Evolutionary conservation across 2,797 vertebrate genomes (phyloP), one percentile per base, ranked within the genome.

Genomic region (Eulemur coronatus): DNA sequence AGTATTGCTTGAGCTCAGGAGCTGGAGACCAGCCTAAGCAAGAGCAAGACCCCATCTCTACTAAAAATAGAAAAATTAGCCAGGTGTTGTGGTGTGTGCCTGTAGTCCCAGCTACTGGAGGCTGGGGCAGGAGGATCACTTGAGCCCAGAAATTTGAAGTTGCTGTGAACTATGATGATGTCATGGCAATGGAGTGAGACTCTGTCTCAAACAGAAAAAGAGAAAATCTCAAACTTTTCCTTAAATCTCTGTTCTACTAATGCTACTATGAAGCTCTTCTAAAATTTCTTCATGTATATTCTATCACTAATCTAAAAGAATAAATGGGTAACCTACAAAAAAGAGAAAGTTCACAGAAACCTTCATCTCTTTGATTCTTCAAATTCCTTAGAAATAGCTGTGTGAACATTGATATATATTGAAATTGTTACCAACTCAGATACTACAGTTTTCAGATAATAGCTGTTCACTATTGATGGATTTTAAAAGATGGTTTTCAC

Each of bases 261-360:
- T 57, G n/a, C 43, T 80, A 43, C 79, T 61, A 2, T 65, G 17
- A 5, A 86, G 12, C 20, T 67, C 63, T 81, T 10, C 65, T 55
- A 48, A 52, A 78, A 90, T 75, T 52, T 89, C n/a, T 57, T 84
- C 35, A 79, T 41, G 13, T n/a, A 46, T 41, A 65, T 89, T 80
- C 11, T 46, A 80, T 90, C 78, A 81, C 38, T 70, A 92, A 69
- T n/a, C 28, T 70, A 92, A 91, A 94, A 94, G 55, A 69, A 89
- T 75, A 78, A 92, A 76, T 67, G 46, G 11, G n/a, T 50, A 89
- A 63, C 43, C 72, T 69, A 75, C 3, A 57, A 52, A 84, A 86
- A 94, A 72, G 20, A 30, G 26, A 92, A 81, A 86, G 33, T 52
- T 69, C 63, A 57, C 7, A 24, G 30, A 69, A 84, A 76, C 24